A percentile compares a stretch with the other conserved stretches of the same genome.
Evolutionary conservation across 2,113 vertebrate genomes (phyloP).

Genomic region (Rhinogobius similis): DNA sequence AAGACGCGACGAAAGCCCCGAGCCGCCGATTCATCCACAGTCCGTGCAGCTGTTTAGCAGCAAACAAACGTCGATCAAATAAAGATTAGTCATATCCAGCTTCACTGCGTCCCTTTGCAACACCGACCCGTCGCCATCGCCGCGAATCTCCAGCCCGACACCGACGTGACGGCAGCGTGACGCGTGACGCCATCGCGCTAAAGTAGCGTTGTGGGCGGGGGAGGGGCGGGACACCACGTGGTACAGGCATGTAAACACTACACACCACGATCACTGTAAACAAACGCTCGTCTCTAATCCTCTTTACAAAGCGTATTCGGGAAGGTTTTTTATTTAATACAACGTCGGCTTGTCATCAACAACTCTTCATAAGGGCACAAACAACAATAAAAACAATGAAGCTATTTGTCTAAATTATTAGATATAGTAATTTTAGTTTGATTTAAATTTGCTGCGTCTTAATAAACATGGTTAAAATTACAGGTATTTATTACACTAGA

Average conservation of each 20-base stretch:
- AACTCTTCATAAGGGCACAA: background rate
- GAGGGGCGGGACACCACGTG: conserved; percentile 52
- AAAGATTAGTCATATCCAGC: conserved; percentile 62
- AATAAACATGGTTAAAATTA: too few relatives aligned
- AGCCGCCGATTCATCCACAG: conserved; percentile 42
- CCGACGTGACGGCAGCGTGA: conserved; percentile 29
- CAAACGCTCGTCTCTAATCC: background rate
- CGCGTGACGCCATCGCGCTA: conserved; percentile 61
- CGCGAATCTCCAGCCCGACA: conserved; percentile 67
- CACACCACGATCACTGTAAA: background rate
- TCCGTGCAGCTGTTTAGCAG: conserved; percentile 46
- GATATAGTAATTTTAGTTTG: too few relatives aligned
- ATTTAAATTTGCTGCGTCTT: too few relatives aligned
- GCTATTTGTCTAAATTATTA: too few relatives aligned
- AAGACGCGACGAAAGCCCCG: conserved; percentile 22
- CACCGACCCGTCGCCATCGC: conserved; percentile 71
- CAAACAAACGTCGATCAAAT: conserved; percentile 42
- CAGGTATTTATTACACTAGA: too few relatives aligned
- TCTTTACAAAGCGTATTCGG: background rate
- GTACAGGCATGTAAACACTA: conserved; percentile 61
- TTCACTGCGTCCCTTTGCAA: conserved; percentile 68
- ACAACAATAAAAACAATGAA: background rate
- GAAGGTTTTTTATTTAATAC: background rate
- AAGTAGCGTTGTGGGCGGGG: conserved; percentile 13
- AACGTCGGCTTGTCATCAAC: background rate